phyloP scores from a whole-genome alignment of 2,888 invertebrate genomes.

The Ophion costatus region DNA sequence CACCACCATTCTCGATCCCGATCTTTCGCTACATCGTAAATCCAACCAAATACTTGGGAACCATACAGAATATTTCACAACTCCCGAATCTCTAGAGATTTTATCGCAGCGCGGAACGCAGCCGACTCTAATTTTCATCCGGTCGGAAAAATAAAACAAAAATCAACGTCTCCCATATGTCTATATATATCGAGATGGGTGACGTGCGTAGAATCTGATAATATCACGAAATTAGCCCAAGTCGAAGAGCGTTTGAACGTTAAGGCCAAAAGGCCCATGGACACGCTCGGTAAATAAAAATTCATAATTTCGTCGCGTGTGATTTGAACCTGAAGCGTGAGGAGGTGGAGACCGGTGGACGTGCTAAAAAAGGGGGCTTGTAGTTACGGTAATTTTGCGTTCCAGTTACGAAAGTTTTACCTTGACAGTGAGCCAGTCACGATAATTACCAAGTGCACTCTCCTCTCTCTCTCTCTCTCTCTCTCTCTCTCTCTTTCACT shows the following conservation, averaged over 20 bases:
- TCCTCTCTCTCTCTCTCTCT: conserved; percentile 13
- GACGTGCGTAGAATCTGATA: neutral
- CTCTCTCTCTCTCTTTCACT: conserved; percentile 58
- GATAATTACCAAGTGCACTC: conserved; percentile 74
- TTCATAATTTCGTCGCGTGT: conserved; percentile 63
- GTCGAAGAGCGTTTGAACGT: conserved; percentile 7
- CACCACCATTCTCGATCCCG: no score
- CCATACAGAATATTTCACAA: neutral
- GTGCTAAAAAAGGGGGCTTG: neutral
- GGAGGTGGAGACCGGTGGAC: neutral
- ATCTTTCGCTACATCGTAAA: neutral
- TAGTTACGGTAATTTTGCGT: conserved; percentile 65
- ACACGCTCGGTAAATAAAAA: conserved; percentile 66
- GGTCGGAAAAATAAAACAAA: neutral
- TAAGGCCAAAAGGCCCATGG: conserved; percentile 2
- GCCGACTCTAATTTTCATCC: neutral
- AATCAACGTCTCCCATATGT: neutral
- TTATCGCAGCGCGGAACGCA: neutral
- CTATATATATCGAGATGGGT: neutral
- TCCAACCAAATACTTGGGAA: neutral
- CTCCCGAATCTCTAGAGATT: neutral
- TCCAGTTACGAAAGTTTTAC: conserved; percentile 57
- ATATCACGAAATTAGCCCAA: conserved; percentile 20
- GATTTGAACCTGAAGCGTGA: neutral
- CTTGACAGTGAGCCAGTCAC: conserved; percentile 38